These are phyloP conservation scores for Meandrusa payeni DNA, from an alignment of 2,888 invertebrate genomes.

Conservation along the genomic window DNA sequence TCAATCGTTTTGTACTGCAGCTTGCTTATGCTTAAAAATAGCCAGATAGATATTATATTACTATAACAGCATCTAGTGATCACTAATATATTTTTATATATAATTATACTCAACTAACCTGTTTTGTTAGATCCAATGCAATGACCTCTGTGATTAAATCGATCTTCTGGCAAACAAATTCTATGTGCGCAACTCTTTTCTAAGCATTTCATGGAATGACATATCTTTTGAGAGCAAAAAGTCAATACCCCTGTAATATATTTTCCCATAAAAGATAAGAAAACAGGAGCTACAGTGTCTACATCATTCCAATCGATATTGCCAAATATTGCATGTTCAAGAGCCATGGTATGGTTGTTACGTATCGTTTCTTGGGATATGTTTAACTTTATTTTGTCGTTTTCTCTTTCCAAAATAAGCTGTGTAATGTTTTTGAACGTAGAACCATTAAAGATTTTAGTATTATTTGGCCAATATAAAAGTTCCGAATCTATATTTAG, in stretches of 20 bases:
- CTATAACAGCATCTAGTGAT: too few species aligned
- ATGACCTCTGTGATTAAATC: slow-evolving; percentile 64
- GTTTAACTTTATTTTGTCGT: slow-evolving; percentile 56
- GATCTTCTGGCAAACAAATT: slow-evolving; percentile 51
- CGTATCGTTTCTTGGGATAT: slow-evolving; percentile 52
- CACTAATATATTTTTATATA: too few species aligned
- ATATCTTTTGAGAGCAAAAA: slow-evolving; percentile 60
- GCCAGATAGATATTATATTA: too few species aligned
- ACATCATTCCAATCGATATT: slow-evolving; percentile 67
- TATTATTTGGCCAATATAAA: slow-evolving; percentile 58
- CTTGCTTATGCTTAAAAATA: too few species aligned
- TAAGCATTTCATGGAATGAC: slow-evolving; percentile 68
- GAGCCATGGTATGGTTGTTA: slow-evolving; percentile 48
- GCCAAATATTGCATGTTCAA: slow-evolving; percentile 66
- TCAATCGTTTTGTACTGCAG: too few species aligned
- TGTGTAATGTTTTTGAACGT: slow-evolving; percentile 53
- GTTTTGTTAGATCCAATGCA: slow-evolving; percentile 56
- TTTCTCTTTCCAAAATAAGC: slow-evolving; percentile 57
- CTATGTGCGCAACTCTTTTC: slow-evolving; percentile 60
- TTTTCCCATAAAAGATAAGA: slow-evolving; percentile 69
- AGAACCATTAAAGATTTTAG: slow-evolving; percentile 30
- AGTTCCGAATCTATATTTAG: slow-evolving; percentile 47
- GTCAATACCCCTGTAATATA: slow-evolving; percentile 64
- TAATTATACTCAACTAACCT: slow-evolving; percentile 50
- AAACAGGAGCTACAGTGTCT: slow-evolving; percentile 59